Percentiles rank a stretch among this genome's conserved stretches.
phyloP scores from a whole-genome alignment of 2,888 invertebrate species.

The Peribatodes rhomboidaria region DNA sequence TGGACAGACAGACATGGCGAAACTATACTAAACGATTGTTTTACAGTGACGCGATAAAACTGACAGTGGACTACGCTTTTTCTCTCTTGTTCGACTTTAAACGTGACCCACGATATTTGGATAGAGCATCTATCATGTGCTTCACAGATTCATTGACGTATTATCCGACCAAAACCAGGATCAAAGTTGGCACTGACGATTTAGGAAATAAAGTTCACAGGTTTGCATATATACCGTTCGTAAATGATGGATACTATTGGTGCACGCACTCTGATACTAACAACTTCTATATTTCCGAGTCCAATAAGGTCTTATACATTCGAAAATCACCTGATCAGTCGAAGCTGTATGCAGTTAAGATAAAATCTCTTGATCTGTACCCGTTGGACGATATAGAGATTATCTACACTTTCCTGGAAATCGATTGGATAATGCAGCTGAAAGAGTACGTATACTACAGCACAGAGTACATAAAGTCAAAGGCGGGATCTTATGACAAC shows the following conservation, averaged over 20 bases:
- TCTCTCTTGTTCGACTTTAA: no score
- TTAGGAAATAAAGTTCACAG: constrained; percentile 46
- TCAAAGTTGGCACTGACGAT: constrained; percentile 37
- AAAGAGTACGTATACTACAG: constrained; percentile 71
- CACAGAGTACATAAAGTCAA: no score
- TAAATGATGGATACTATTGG: constrained; percentile 78
- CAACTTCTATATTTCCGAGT: constrained; percentile 61
- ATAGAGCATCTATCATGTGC: constrained; percentile 62
- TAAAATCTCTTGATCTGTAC: constrained; percentile 48
- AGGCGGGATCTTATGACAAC: constrained; percentile 38
- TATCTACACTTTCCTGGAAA: no score
- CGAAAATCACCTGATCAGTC: constrained; percentile 58
- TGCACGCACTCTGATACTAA: constrained; percentile 70
- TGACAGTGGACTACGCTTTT: constrained; percentile 51
- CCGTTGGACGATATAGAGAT: no score
- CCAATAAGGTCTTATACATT: constrained; percentile 69
- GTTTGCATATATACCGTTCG: constrained; percentile 60
- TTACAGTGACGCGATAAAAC: no score
- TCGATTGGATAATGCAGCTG: no score
- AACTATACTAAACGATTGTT: no score
- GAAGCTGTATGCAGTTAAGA: constrained; percentile 68
- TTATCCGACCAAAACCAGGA: constrained; percentile 63
- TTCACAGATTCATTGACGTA: constrained; percentile 72
- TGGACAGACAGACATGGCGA: no score
- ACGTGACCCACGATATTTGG: no score